These are phyloP conservation scores for Euplexia lucipara DNA, from an alignment of 2,888 invertebrate genomes.

Conservation along the genomic window DNA sequence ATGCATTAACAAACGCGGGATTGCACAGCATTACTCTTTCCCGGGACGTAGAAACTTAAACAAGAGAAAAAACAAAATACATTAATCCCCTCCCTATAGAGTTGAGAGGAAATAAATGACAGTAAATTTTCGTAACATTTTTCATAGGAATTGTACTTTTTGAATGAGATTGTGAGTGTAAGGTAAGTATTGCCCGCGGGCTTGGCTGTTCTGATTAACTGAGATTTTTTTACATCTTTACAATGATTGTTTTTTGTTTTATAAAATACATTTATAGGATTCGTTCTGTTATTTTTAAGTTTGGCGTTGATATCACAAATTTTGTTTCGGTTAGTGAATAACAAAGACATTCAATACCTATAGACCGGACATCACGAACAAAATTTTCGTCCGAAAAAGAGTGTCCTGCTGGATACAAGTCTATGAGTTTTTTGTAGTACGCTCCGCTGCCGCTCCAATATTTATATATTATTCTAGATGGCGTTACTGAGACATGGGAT, in stretches of 20 bases:
- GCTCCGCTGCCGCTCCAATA: no score
- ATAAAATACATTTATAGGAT: neutral
- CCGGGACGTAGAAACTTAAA: constrained; percentile 48
- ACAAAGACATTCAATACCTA: no score
- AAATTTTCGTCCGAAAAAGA: no score
- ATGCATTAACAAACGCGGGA: constrained; percentile 68
- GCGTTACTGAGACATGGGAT: no score
- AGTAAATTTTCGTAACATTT: constrained; percentile 43
- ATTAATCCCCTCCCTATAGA: constrained; percentile 58
- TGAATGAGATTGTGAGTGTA: constrained; percentile 3
- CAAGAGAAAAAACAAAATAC: constrained; percentile 56
- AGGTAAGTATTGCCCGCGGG: constrained; percentile 21
- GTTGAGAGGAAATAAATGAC: constrained; percentile 51
- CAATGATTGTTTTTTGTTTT: constrained; percentile 1
- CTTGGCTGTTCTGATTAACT: neutral
- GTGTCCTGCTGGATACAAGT: no score
- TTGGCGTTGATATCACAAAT: neutral
- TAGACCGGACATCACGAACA: no score
- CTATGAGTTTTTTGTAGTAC: no score
- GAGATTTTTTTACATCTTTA: neutral
- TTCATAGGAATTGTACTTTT: constrained; percentile 37
- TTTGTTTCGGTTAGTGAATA: no score
- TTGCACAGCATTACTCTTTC: constrained; percentile 55
- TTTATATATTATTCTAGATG: no score
- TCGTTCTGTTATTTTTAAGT: neutral